A percentile compares a stretch with the other conserved stretches of the same genome.
Conservation (phyloP, 2,888 invertebrate genomes). For the Endotricha flammealis region DNA sequence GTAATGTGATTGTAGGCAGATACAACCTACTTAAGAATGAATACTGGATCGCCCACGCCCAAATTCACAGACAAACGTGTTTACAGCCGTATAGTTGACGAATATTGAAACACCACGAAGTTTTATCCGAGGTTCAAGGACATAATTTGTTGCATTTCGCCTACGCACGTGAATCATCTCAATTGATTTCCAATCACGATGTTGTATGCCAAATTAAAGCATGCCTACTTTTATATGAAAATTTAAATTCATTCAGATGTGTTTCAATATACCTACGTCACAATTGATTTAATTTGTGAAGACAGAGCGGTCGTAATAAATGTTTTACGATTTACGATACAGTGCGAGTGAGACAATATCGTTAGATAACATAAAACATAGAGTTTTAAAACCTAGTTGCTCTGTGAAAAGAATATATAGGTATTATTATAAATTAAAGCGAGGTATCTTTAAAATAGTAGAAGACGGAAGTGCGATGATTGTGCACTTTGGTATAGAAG, state of each 20-base stretch:
- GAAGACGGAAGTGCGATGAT: too few species aligned
- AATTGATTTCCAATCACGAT: slow-evolving; percentile 46
- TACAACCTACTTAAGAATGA: slow-evolving; percentile 8
- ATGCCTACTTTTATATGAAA: slow-evolving; percentile 15
- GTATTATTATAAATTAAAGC: too few species aligned
- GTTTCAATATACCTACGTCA: too few species aligned
- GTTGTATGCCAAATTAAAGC: slow-evolving; percentile 46
- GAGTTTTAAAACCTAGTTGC: too few species aligned
- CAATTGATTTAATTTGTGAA: too few species aligned
- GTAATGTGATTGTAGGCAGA: slow-evolving; percentile 5
- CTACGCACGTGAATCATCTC: slow-evolving; percentile 60
- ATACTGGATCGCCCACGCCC: slow-evolving; percentile 38
- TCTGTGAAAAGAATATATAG: too few species aligned
- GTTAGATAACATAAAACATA: too few species aligned
- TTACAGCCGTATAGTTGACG: slow-evolving; percentile 27
- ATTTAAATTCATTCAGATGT: not conserved
- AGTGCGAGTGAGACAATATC: too few species aligned
- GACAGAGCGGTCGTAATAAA: too few species aligned
- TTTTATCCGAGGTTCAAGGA: slow-evolving; percentile 57
- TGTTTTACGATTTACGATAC: too few species aligned
- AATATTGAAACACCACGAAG: slow-evolving; percentile 11
- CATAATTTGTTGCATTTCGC: slow-evolving; percentile 59
- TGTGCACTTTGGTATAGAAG: too few species aligned
- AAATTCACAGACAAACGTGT: slow-evolving; percentile 28
- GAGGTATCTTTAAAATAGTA: too few species aligned